A percentile compares a stretch with the other conserved stretches of the same genome.
Evolutionary conservation across 2,888 invertebrate genomes (phyloP).

Genomic region (Stenolophus ochropezus): DNA sequence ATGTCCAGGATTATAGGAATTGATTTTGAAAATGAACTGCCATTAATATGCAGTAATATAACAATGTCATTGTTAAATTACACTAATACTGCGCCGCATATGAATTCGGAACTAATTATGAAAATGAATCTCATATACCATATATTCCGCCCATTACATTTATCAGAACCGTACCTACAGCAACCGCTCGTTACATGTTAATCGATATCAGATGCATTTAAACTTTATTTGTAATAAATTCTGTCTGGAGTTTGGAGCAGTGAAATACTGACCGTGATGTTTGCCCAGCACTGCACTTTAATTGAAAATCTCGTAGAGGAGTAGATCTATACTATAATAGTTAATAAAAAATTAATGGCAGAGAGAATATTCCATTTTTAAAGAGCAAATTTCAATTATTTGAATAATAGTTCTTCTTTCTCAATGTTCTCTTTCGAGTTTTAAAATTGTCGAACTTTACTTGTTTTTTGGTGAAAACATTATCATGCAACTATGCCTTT

Average conservation of each 20-base stretch:
- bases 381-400: no score
- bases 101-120: neutral
- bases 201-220: neutral
- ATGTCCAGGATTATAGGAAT: neutral
- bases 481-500: no score
- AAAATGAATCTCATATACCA: neutral
- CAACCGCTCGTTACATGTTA: neutral
- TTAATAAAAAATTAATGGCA: no score
- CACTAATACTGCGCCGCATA: neutral
- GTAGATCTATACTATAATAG: neutral
- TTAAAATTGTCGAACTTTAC: no score
- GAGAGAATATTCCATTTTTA: no score
- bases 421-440: no score
- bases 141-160: neutral
- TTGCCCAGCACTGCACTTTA: neutral
- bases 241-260: no score
- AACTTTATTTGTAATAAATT: conserved; percentile 1
- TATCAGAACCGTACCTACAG: neutral
- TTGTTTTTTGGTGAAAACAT: no score
- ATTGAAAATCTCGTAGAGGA: neutral
- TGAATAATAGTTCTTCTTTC: no score
- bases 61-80: neutral
- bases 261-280: neutral
- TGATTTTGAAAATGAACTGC: neutral
- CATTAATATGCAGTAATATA: neutral